phyloP scores from a whole-genome alignment of 1,140 invertebrate species.

The Chironomus striatipennis region DNA sequence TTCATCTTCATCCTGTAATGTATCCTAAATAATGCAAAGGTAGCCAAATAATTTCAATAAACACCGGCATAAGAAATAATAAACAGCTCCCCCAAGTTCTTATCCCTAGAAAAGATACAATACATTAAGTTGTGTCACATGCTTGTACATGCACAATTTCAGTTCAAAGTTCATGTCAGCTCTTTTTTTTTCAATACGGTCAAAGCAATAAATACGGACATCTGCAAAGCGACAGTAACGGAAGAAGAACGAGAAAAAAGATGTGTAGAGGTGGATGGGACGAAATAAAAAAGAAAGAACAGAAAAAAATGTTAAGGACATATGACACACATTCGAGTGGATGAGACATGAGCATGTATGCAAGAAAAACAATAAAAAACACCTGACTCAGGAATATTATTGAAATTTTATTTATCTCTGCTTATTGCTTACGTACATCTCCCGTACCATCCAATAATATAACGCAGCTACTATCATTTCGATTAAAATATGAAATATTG shows the following conservation, averaged over 20 bases:
- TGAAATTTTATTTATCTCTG: not conserved
- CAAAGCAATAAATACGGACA: slow-evolving; percentile 4
- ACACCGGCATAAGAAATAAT: too few relatives aligned
- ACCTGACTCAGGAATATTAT: not conserved
- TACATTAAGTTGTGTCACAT: not conserved
- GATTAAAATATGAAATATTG: slow-evolving; percentile 10
- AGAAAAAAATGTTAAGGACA: not conserved
- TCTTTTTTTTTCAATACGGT: slow-evolving; percentile 1
- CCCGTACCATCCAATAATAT: not conserved
- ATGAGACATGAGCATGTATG: not conserved
- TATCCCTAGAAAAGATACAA: too few relatives aligned
- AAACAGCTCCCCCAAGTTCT: too few relatives aligned
- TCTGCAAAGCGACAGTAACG: not conserved
- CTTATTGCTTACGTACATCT: not conserved
- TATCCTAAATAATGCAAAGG: too few relatives aligned
- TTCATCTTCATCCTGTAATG: too few relatives aligned
- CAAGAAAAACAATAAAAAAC: slow-evolving; percentile 4
- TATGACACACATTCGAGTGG: not conserved
- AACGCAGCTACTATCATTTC: not conserved
- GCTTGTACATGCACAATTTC: not conserved
- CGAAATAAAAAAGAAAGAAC: not conserved
- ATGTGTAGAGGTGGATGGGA: not conserved
- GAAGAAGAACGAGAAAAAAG: not conserved
- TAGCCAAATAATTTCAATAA: too few relatives aligned
- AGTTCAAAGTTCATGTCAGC: slow-evolving; percentile 12